Conservation (phyloP, 2,797 vertebrate genomes). For the Pterois miles region DNA sequence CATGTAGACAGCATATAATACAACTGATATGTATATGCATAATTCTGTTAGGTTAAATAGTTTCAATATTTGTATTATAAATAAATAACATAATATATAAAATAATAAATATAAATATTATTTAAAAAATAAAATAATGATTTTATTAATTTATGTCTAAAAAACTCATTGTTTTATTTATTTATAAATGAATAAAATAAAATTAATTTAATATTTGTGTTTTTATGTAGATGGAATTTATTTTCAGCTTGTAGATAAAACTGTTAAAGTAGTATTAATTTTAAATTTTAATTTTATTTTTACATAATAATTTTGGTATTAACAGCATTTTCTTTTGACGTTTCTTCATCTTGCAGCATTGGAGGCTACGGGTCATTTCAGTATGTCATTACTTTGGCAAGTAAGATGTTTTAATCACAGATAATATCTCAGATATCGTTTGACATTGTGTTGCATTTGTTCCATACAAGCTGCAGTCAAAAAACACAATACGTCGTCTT, state of each 20-base stretch:
- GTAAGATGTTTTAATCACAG: constrained; percentile 68
- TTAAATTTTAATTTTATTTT: background rate
- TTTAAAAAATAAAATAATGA: too few species aligned
- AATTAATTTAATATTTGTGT: background rate
- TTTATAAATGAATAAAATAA: too few species aligned
- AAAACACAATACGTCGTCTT: background rate
- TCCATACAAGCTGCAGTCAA: background rate
- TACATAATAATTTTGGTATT: background rate
- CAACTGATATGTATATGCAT: too few species aligned
- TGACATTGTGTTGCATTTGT: background rate
- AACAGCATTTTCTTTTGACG: background rate
- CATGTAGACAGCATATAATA: background rate
- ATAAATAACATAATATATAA: too few species aligned
- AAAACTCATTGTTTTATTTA: too few species aligned
- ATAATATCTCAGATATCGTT: background rate
- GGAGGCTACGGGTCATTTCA: constrained; percentile 83
- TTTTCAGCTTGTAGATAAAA: background rate
- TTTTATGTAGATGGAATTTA: background rate
- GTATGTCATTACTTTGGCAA: constrained; percentile 86
- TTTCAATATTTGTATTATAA: background rate
- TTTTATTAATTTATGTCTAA: too few species aligned
- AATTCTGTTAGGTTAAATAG: background rate
- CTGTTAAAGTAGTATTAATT: background rate
- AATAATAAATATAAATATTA: too few species aligned
- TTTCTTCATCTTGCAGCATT: constrained; percentile 71